Conservation (phyloP, 1,140 invertebrate genomes). For the Lucilia sericata region DNA sequence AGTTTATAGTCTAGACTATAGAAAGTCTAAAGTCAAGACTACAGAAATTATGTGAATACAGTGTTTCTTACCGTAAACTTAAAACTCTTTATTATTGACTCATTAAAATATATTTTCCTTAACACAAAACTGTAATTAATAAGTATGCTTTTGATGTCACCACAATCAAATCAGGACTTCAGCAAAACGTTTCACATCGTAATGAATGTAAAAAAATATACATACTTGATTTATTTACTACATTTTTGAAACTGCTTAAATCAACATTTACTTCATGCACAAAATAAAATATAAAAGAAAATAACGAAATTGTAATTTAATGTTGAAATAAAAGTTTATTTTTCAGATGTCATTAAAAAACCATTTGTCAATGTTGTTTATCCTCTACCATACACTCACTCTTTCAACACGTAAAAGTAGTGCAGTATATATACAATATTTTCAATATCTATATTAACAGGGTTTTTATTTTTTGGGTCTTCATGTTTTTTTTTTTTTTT, state of each 20-base stretch:
- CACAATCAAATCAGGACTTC: neutral
- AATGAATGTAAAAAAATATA: neutral
- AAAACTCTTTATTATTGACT: too few relatives aligned
- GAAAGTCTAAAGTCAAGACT: too few relatives aligned
- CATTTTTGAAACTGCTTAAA: neutral
- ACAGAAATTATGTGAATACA: too few relatives aligned
- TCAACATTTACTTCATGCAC: neutral
- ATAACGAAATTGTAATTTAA: neutral
- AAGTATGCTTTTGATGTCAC: neutral
- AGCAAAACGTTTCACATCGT: neutral
- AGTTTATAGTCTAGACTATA: too few relatives aligned
- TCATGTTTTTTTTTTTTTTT: neutral
- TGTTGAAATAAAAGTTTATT: constrained; percentile 17
- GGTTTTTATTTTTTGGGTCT: too few relatives aligned
- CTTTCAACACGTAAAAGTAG: neutral
- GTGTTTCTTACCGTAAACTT: too few relatives aligned
- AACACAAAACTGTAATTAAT: neutral
- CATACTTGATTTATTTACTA: constrained; percentile 3
- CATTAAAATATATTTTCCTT: too few relatives aligned
- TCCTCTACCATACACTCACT: neutral
- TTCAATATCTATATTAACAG: neutral
- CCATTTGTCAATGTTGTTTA: constrained; percentile 42
- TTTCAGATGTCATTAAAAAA: constrained; percentile 31
- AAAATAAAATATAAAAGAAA: neutral
- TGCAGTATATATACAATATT: neutral